phyloP scores from a whole-genome alignment of 2,797 vertebrate species.

The Enteromius trimaculatus region DNA sequence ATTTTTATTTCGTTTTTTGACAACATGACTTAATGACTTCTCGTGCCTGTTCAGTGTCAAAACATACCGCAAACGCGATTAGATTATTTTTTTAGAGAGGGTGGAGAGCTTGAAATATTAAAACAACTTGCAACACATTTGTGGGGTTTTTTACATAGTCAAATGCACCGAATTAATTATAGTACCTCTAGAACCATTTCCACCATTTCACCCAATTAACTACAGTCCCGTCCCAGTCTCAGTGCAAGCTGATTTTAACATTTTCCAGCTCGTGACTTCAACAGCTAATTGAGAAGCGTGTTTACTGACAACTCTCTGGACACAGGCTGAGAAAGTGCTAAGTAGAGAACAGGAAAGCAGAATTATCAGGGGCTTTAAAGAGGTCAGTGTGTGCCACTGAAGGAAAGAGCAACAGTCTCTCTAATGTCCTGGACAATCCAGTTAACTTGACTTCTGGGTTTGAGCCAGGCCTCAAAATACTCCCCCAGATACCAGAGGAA shows the following conservation, averaged over 20 bases:
- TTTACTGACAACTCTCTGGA: conserved; percentile 37
- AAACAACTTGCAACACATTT: conserved; percentile 20
- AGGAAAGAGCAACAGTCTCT: conserved; percentile 19
- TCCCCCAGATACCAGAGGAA: conserved; percentile 30
- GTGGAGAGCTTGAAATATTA: conserved; percentile 9
- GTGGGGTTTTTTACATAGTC: background rate
- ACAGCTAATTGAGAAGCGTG: conserved; percentile 38
- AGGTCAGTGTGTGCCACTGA: conserved; percentile 11
- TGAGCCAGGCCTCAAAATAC: conserved; percentile 24
- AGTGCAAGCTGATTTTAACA: background rate
- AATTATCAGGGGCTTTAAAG: conserved; percentile 15
- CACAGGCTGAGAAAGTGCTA: background rate
- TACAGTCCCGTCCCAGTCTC: background rate
- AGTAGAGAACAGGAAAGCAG: conserved; percentile 36
- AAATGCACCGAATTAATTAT: background rate
- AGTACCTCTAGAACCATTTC: background rate
- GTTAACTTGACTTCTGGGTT: conserved; percentile 34
- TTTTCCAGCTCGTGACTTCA: conserved; percentile 36
- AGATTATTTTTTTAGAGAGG: conserved; percentile 3
- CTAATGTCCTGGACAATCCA: conserved; percentile 30
- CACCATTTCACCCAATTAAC: background rate
- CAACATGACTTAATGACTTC: conserved; percentile 8
- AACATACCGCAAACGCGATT: conserved; percentile 18
- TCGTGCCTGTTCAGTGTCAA: conserved; percentile 12
- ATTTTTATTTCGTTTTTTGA: conserved; percentile 11